Base-by-base conservation (phyloP, 2,888 invertebrate species). In the Anthophora plumipes region DNA sequence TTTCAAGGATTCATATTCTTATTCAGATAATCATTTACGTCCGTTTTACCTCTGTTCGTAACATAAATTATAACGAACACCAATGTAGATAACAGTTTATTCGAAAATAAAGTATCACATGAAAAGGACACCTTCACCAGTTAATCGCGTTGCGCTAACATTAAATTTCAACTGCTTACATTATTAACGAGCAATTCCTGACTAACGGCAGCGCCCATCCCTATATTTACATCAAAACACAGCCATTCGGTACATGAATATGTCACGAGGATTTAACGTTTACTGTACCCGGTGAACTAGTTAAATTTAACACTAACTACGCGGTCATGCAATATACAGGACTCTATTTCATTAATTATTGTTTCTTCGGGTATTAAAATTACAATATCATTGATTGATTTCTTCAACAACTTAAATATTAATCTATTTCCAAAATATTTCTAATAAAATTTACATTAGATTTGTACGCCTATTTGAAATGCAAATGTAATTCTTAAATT, bases 261-360 rank as follows among this genome's bases (percentile, higher is more conserved):
- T 48, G 66, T 52, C 63, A 66, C 67, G 61, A 46, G 61, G 57
- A 57, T 46, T 59, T 70, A 46, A 59, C 70, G 63, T 52, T 22
- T 60, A 67, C 72, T 55, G 52, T 60, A 59, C 55, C 43, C 75
- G 39, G 55, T 48, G 72, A 59, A 71, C 78, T 31, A 64, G 83
- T 87, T 85, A 87, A 87, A 85, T 87, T 82, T 87, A 87, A 77
- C 81, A 39, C 72, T 64, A 79, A 85, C 76, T 52, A 48, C 60
- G 67, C 60, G 55, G 71, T 73, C 72, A 54, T 86, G 71, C 59
- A 31, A 31, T 31, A 31, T 31, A 31, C 31, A 31, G 2, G 31
- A 3, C 31, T 31, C 31, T 31, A 31, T 31, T n/a, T n/a, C n/a
- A n/a, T n/a, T n/a, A n/a, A n/a, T n/a, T n/a, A n/a, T n/a, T n/a